Percentiles rank a stretch among this genome's conserved stretches.
Conservation (phyloP, 2,888 invertebrate genomes). For the Chaitophorus viminalis region DNA sequence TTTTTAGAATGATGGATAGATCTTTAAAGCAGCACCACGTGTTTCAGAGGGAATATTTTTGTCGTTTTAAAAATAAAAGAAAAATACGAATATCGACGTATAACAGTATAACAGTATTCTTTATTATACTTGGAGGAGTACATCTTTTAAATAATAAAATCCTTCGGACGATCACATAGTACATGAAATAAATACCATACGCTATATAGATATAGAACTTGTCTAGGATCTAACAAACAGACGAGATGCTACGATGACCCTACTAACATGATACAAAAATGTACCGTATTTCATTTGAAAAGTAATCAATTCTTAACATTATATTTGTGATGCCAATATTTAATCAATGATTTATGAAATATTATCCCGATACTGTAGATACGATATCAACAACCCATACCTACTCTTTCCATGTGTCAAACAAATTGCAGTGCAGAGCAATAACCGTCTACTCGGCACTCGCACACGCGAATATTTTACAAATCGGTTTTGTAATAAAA, state of each 20-base stretch:
- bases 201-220: neutral
- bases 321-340: neutral
- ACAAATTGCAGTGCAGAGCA: neutral
- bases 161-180: neutral
- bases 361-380: neutral
- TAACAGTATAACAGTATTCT: neutral
- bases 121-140: neutral
- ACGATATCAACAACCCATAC: neutral
- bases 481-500: neutral
- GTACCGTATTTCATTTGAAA: no score
- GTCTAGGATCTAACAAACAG: neutral
- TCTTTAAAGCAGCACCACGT: neutral
- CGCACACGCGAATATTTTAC: neutral
- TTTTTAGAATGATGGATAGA: conserved; percentile 59
- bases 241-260: neutral
- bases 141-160: neutral
- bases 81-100: neutral
- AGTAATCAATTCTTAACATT: neutral
- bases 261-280: no score
- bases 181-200: no score
- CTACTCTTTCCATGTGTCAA: neutral
- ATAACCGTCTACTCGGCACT: neutral
- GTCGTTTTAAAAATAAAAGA: conserved; percentile 54
- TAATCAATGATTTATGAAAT: conserved; percentile 5
- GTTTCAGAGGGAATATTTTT: neutral